Evolutionary conservation across 2,113 vertebrate species (phyloP).

Genomic region (Gracilinanus agilis): DNA sequence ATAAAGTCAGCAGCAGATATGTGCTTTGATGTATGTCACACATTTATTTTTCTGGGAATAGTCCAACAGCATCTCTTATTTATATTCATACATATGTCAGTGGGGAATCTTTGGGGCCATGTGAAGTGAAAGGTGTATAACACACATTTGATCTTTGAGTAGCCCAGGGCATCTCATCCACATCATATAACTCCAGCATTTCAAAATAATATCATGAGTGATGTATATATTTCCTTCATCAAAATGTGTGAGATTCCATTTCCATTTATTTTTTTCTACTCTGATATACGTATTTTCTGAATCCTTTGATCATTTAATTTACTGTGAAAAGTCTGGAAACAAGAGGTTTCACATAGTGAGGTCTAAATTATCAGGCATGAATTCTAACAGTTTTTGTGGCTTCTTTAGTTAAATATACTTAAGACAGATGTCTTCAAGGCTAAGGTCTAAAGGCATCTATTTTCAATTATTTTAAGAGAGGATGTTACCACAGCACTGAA

Average conservation of each 20-base stretch:
- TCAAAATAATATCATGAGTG: background rate
- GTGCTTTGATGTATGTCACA: background rate
- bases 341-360: background rate
- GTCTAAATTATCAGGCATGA: conserved; percentile 11
- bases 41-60: background rate
- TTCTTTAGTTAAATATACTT: background rate
- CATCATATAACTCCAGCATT: background rate
- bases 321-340: conserved; percentile 1
- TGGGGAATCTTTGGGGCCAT: background rate
- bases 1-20: background rate
- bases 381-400: background rate
- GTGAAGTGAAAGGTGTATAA: background rate
- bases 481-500: background rate
- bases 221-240: background rate
- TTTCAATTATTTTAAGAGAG: background rate
- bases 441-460: background rate
- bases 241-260: background rate
- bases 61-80: background rate
- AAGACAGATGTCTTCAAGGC: background rate
- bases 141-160: conserved; percentile 7
- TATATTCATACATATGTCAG: background rate
- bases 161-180: background rate
- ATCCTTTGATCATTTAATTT: background rate
- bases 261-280: background rate
- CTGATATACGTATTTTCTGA: background rate